phyloP scores from a whole-genome alignment of 1,140 invertebrate genomes.

The Augochlora pura region DNA sequence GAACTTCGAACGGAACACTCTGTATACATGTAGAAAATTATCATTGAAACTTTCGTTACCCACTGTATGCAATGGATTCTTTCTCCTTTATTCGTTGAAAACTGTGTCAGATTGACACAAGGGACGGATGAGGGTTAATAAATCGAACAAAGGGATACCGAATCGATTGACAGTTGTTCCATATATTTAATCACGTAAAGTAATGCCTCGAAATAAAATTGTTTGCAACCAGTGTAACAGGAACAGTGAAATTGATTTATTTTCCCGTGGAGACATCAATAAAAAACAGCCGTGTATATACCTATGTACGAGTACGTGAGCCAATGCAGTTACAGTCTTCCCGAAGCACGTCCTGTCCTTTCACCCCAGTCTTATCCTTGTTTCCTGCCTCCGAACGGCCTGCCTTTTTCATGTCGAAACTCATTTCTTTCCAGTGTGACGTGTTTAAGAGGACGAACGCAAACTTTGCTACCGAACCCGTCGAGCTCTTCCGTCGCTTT shows the following conservation, averaged over 20 bases:
- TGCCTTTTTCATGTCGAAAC: background rate
- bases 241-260: conserved; percentile 8
- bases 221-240: background rate
- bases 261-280: background rate
- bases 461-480: background rate
- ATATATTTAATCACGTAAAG: too few species aligned
- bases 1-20: too few species aligned
- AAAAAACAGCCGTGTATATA: background rate
- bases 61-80: too few species aligned
- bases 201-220: too few species aligned
- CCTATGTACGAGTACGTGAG: background rate
- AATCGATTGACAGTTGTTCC: too few species aligned
- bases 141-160: too few species aligned
- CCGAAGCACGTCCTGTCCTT: background rate
- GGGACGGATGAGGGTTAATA: too few species aligned
- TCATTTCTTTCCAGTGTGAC: background rate
- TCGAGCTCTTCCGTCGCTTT: background rate
- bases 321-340: background rate
- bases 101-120: too few species aligned
- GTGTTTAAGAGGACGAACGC: background rate
- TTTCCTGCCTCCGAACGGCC: background rate
- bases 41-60: too few species aligned
- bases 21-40: too few species aligned
- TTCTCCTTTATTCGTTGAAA: too few species aligned
- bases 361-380: background rate